phyloP scores from a whole-genome alignment of 2,888 invertebrate genomes.

The Cheilosia grossa region DNA sequence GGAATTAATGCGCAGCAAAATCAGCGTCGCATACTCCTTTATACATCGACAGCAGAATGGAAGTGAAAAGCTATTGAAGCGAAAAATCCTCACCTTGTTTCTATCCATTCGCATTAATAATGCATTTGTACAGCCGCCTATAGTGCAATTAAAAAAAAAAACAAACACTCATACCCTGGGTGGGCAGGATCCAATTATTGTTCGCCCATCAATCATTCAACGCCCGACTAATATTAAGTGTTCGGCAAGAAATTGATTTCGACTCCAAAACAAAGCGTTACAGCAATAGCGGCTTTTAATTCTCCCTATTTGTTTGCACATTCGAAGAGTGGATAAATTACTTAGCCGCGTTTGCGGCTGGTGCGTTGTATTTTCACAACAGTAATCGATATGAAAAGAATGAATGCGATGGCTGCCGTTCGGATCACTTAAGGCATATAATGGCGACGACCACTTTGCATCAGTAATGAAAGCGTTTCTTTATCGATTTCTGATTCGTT shows the following conservation, averaged over 20 bases:
- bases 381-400: slow-evolving; percentile 7
- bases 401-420: not conserved
- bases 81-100: slow-evolving; percentile 16
- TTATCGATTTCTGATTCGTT: slow-evolving; percentile 18
- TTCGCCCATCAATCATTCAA: slow-evolving; percentile 19
- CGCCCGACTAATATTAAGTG: slow-evolving; percentile 14
- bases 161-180: not conserved
- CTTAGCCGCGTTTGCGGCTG: not conserved
- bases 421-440: slow-evolving; percentile 3
- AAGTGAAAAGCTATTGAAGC: not conserved
- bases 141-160: slow-evolving; percentile 2
- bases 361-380: slow-evolving; percentile 27
- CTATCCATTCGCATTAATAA: slow-evolving; percentile 14
- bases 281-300: not conserved
- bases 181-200: slow-evolving; percentile 8
- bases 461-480: slow-evolving; percentile 43
- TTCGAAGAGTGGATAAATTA: slow-evolving; percentile 27
- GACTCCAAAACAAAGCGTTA: slow-evolving; percentile 6
- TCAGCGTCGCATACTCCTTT: not conserved
- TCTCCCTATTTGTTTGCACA: slow-evolving; percentile 23
- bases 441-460: not conserved
- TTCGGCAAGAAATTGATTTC: slow-evolving; percentile 5
- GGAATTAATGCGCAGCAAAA: not conserved
- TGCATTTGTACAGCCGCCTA: not conserved
- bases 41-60: not conserved